Evolutionary conservation across 2,888 invertebrate species (phyloP), one percentile per base, ranked within the genome.

Genomic region (Nysson spinosus): DNA sequence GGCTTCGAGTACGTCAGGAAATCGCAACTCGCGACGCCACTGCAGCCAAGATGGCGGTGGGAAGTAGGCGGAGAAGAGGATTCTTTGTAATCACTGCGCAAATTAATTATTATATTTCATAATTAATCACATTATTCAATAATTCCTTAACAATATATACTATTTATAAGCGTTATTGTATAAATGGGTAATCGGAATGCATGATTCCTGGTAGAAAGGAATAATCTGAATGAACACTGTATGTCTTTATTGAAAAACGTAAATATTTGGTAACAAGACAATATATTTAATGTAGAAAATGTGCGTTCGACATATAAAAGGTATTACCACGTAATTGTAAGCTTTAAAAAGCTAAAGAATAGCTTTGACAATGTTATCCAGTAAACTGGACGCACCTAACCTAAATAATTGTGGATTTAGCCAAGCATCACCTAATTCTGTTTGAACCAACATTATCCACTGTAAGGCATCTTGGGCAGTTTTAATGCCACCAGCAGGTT

Each of bases 401-500:
- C 99, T 92, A 87, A 99, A 98, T 6, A 95, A 88, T 60, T 91
- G 83, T 0, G 93, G 94, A 5, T 89, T 90, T 42, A 98, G 87
- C 98, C 98, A 99, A 11, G 94, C 92, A 49, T 92, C 88, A 1
- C 98, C 99, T 11, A 99, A 89, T 69, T 96, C 93, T 75, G 92
- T 92, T 83, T 95, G 92, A 5, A 98, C 91, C 60, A 99, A 87
- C 3, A 93, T 90, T 77, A 97, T 89, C 97, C 97, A 99, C 61
- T 92, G 89, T 22, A 98, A 89, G 0, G 96, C 95, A 85, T 99
- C 97, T 40, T 91, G 90, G 0, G 93, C 91, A 0, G 95, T 95
- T 69, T 94, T 91, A 39, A 99, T 95, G 5, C 99, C 99, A 11
- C 99, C 99, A 14, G 99, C 99, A 14, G 99, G 98, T 88, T 99